Evolutionary conservation across 2,888 invertebrate species (phyloP).

Genomic region (Archips crataeganus): DNA sequence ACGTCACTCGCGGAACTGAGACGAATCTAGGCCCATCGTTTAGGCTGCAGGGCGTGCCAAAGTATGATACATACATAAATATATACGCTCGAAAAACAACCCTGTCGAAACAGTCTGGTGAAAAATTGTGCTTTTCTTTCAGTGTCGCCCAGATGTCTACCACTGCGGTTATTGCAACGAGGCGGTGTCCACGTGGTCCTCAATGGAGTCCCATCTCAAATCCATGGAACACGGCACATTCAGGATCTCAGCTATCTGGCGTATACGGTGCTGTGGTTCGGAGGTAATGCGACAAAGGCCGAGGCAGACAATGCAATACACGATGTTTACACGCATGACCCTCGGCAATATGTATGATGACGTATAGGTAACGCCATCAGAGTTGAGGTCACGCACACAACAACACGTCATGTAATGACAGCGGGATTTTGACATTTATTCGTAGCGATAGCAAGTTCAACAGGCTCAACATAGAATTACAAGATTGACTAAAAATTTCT

Average conservation of each 20-base stretch:
- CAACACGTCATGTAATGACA: too few species aligned
- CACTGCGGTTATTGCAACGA: conserved; percentile 61
- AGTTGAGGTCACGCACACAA: too few species aligned
- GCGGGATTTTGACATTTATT: too few species aligned
- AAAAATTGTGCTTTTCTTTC: neutral
- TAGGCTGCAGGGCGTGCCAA: too few species aligned
- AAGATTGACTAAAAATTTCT: too few species aligned
- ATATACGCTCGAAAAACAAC: neutral
- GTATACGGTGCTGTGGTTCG: conserved; percentile 44
- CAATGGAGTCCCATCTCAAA: conserved; percentile 49
- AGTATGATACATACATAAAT: too few species aligned
- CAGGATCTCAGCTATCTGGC: conserved; percentile 40
- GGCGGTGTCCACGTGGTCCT: conserved; percentile 41
- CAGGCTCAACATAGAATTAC: too few species aligned
- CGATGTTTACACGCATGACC: conserved; percentile 11
- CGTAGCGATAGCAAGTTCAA: too few species aligned
- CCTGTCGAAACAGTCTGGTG: too few species aligned
- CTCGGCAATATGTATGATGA: conserved; percentile 7
- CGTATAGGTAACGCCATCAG: neutral
- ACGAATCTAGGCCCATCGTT: too few species aligned
- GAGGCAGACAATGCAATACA: conserved; percentile 4
- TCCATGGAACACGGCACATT: conserved; percentile 29
- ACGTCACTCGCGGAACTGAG: too few species aligned
- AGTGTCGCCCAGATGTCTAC: conserved; percentile 48
- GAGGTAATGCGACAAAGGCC: conserved; percentile 41